Percentiles rank a stretch among this genome's conserved stretches.
Evolutionary conservation across 1,140 invertebrate species (phyloP).

Genomic region (Trachelipus rathkii): DNA sequence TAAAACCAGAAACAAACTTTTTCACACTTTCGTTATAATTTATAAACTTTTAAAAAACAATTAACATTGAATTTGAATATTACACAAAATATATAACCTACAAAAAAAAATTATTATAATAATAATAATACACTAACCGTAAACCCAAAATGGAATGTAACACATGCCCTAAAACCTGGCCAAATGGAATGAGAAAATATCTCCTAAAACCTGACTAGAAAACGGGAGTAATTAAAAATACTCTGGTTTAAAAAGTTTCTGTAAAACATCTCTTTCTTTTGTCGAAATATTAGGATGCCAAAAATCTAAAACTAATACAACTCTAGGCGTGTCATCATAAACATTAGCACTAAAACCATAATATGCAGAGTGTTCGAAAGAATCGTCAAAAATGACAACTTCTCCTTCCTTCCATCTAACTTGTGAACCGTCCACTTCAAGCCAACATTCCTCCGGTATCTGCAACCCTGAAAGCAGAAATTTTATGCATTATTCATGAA

Average conservation of each 20-base stretch:
- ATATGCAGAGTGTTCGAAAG: slow-evolving; percentile 31
- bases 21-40: too few relatives aligned
- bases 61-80: too few relatives aligned
- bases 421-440: slow-evolving; percentile 33
- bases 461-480: slow-evolving; percentile 15
- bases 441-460: slow-evolving; percentile 30
- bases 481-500: too few relatives aligned
- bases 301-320: slow-evolving; percentile 30
- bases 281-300: slow-evolving; percentile 31
- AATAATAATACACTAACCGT: not conserved
- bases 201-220: too few relatives aligned
- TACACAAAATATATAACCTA: too few relatives aligned
- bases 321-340: slow-evolving; percentile 20
- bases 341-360: not conserved
- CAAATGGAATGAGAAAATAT: too few relatives aligned
- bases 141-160: too few relatives aligned
- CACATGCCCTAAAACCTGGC: too few relatives aligned
- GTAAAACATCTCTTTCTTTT: slow-evolving; percentile 24
- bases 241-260: slow-evolving; percentile 26
- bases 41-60: too few relatives aligned
- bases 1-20: too few relatives aligned
- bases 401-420: slow-evolving; percentile 20
- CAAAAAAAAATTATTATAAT: not conserved
- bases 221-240: not conserved
- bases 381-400: slow-evolving; percentile 33